Conservation (phyloP, 2,113 vertebrate genomes). For the Rynchops niger region DNA sequence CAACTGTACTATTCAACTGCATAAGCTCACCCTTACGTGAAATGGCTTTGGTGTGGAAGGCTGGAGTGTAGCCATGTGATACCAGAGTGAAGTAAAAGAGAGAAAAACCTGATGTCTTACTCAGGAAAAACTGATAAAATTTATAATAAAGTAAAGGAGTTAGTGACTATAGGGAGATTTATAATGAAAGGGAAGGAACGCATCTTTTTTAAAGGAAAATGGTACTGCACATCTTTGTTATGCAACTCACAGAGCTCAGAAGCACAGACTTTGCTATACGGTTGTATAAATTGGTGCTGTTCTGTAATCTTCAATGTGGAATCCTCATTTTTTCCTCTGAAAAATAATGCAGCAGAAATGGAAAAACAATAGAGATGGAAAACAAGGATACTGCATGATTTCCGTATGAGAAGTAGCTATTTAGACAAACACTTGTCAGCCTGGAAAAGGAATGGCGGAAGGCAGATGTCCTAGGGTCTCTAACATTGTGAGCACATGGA, state of each 20-base stretch:
- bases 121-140: neutral
- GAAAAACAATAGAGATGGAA: neutral
- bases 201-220: neutral
- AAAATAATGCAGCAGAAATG: neutral
- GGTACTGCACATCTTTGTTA: neutral
- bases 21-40: fast-evolving
- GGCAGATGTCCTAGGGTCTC: neutral
- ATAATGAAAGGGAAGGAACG: neutral
- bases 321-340: neutral
- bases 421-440: neutral
- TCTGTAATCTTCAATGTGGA: neutral
- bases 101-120: neutral
- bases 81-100: neutral
- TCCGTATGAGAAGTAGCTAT: neutral
- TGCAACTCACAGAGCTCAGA: neutral
- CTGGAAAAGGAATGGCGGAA: neutral
- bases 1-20: neutral
- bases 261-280: neutral
- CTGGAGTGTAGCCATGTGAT: neutral
- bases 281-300: neutral
- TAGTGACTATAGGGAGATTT: neutral
- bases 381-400: neutral
- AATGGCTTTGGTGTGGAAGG: neutral
- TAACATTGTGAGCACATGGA: fast-evolving
- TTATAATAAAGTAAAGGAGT: neutral